These are phyloP conservation scores for Pherbina coryleti DNA, from an alignment of 2,888 invertebrate genomes.

Conservation along the genomic window DNA sequence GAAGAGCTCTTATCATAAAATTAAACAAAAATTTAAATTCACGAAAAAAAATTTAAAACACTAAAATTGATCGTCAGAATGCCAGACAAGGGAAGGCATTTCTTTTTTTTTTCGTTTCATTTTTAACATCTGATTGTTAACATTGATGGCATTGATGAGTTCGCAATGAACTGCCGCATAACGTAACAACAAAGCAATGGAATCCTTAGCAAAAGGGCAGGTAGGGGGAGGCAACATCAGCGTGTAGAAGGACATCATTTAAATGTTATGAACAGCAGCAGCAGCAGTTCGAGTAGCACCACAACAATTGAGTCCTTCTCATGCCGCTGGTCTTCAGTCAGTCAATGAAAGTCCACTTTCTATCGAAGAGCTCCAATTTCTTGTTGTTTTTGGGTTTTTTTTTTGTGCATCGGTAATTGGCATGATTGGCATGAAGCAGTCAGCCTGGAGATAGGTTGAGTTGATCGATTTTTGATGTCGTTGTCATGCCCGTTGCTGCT, in stretches of 20 bases:
- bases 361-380: background rate
- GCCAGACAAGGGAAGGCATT: too few relatives aligned
- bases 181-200: too few relatives aligned
- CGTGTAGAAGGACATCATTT: background rate
- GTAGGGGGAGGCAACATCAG: too few relatives aligned
- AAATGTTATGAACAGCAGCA: background rate
- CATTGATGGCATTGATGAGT: too few relatives aligned
- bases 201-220: too few relatives aligned
- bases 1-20: constrained; percentile 7
- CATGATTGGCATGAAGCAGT: background rate
- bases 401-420: background rate
- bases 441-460: background rate
- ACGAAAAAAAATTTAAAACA: too few relatives aligned
- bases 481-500: background rate
- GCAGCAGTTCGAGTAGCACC: background rate
- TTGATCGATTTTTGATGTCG: constrained; percentile 30
- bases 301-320: background rate
- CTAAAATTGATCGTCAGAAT: too few relatives aligned
- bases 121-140: too few relatives aligned
- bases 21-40: constrained; percentile 5
- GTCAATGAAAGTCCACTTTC: constrained; percentile 22
- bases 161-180: too few relatives aligned
- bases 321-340: background rate
- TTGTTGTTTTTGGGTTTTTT: background rate
- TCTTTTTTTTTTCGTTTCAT: too few relatives aligned